Evolutionary conservation across 2,888 invertebrate genomes (phyloP).

Genomic region (Dastarcus helophoroides): DNA sequence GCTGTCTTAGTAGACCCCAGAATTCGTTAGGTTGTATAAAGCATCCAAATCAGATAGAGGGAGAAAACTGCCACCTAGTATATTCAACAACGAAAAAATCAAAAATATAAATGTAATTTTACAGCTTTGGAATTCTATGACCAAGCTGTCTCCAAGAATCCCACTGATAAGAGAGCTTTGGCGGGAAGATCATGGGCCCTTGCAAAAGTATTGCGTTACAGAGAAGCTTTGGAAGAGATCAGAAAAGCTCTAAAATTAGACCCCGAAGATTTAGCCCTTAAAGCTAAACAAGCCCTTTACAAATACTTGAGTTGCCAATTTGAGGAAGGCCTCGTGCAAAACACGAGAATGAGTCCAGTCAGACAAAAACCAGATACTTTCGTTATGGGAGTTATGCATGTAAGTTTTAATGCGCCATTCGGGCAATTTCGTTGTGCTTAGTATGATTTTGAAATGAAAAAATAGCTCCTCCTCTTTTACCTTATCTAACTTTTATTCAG

Average conservation of each 20-base stretch:
- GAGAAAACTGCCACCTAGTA: too few relatives aligned
- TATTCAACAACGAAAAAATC: too few relatives aligned
- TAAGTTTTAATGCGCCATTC: constrained; percentile 17
- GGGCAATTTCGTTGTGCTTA: too few relatives aligned
- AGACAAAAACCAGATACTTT: constrained; percentile 34
- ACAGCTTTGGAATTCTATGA: constrained; percentile 9
- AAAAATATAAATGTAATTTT: too few relatives aligned
- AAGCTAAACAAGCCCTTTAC: constrained; percentile 30
- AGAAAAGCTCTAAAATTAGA: constrained; percentile 34
- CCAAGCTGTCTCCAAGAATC: constrained; percentile 14
- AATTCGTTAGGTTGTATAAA: too few relatives aligned
- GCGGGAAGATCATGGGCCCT: constrained; percentile 43
- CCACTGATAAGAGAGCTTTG: constrained; percentile 41
- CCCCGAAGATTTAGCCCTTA: constrained; percentile 26
- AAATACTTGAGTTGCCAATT: constrained; percentile 33
- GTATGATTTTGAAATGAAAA: too few relatives aligned
- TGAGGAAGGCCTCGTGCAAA: constrained; percentile 32
- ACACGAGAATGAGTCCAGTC: constrained; percentile 19
- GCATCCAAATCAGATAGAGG: too few relatives aligned
- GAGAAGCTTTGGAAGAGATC: constrained; percentile 43
- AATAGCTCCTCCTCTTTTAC: too few relatives aligned
- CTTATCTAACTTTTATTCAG: too few relatives aligned
- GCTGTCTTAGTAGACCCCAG: too few relatives aligned
- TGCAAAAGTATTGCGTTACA: constrained; percentile 44
- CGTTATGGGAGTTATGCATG: constrained; percentile 34